Conservation (phyloP, 1,140 invertebrate genomes). For the Sinella curviseta region DNA sequence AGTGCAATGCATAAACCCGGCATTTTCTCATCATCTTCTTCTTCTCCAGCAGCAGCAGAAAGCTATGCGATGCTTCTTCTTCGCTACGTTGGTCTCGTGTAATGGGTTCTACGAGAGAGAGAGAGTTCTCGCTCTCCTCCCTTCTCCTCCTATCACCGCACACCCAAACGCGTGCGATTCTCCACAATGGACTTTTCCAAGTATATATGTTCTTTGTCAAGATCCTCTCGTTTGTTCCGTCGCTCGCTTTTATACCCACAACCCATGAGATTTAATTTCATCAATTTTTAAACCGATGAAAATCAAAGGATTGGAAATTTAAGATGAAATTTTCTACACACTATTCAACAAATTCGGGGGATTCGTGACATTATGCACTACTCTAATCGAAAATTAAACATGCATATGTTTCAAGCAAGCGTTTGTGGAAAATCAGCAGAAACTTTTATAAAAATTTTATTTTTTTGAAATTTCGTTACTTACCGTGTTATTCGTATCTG, state of each 20-base stretch:
- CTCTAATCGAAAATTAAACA: neutral
- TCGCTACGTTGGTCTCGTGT: neutral
- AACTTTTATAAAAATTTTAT: neutral
- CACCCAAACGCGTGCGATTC: neutral
- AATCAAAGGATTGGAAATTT: slow-evolving; percentile 27
- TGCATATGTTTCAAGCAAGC: too few relatives aligned
- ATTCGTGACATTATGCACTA: neutral
- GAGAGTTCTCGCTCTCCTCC: neutral
- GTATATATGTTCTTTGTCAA: neutral
- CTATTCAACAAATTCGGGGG: too few relatives aligned
- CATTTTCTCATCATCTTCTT: neutral
- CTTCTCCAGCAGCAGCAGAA: too few relatives aligned
- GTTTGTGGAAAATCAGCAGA: neutral
- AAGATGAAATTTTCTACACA: neutral
- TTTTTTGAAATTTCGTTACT: too few relatives aligned
- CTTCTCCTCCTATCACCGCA: neutral
- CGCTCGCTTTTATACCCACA: slow-evolving; percentile 12
- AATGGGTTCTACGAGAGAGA: neutral
- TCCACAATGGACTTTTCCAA: slow-evolving; percentile 5
- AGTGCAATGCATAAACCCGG: neutral
- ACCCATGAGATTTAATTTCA: slow-evolving; percentile 26
- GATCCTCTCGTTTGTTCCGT: neutral
- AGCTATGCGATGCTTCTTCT: too few relatives aligned
- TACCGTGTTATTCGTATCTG: too few relatives aligned
- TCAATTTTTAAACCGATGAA: slow-evolving; percentile 24